These are phyloP conservation scores for Graphium colonna DNA, from an alignment of 2,888 invertebrate genomes.

Conservation along the genomic window DNA sequence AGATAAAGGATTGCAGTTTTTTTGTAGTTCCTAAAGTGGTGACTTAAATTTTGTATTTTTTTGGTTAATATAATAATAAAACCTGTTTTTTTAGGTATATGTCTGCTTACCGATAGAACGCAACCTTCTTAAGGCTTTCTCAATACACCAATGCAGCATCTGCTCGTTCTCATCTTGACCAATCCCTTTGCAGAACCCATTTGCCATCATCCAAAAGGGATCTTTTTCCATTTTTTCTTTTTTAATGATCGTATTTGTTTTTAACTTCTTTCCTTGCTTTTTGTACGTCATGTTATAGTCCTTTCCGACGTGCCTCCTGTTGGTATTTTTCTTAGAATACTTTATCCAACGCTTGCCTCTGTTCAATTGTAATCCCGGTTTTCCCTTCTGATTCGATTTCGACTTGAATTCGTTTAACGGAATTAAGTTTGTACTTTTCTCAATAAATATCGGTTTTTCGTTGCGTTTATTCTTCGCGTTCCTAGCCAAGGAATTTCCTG, in stretches of 20 bases:
- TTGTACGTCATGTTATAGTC: constrained; percentile 6
- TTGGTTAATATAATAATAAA: too few relatives aligned
- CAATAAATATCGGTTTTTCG: constrained; percentile 26
- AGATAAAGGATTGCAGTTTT: too few relatives aligned
- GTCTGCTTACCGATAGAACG: constrained; percentile 50
- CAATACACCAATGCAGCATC: constrained; percentile 58
- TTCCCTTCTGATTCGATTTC: not conserved
- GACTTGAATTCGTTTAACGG: constrained; percentile 41
- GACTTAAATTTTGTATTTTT: too few relatives aligned
- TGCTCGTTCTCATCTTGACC: constrained; percentile 50
- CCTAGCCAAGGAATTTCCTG: constrained; percentile 33
- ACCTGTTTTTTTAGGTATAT: too few relatives aligned
- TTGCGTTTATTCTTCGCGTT: constrained; percentile 52
- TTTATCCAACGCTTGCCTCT: constrained; percentile 60
- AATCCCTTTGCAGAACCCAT: constrained; percentile 60
- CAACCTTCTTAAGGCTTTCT: constrained; percentile 58
- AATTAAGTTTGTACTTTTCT: constrained; percentile 47
- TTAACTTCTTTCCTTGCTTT: not conserved
- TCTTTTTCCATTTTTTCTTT: constrained; percentile 32
- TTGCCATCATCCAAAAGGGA: constrained; percentile 58
- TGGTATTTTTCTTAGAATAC: constrained; percentile 36
- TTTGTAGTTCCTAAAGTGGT: too few relatives aligned
- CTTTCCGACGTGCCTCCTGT: constrained; percentile 34
- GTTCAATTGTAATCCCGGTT: not conserved
- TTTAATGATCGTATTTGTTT: constrained; percentile 3